Percentiles rank a stretch among this genome's conserved stretches.
phyloP scores from a whole-genome alignment of 2,888 invertebrate species.

The Melipona beecheii region DNA sequence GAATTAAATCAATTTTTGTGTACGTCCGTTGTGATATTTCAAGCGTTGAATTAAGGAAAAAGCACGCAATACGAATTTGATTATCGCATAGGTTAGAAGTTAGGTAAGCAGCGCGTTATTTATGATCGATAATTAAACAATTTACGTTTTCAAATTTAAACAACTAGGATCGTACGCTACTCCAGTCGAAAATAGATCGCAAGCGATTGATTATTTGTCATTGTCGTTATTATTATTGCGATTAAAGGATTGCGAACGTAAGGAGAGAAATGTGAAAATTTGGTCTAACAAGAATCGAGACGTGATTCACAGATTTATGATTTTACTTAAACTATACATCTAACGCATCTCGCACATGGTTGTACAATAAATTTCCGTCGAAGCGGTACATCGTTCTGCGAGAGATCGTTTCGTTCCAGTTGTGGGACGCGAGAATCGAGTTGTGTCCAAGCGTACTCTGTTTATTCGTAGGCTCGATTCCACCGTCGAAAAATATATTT shows the following conservation, averaged over 20 bases:
- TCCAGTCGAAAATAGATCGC: neutral
- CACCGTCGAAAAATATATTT: slow-evolving; percentile 57
- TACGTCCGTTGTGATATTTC: too few species aligned
- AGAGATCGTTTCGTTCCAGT: slow-evolving; percentile 26
- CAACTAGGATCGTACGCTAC: neutral
- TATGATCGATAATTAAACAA: neutral
- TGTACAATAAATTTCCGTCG: slow-evolving; percentile 39
- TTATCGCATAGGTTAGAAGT: neutral
- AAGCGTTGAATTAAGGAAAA: neutral
- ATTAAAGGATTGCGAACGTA: neutral
- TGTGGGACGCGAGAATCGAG: slow-evolving; percentile 28
- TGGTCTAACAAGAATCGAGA: neutral
- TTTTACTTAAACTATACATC: slow-evolving; percentile 50
- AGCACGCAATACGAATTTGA: neutral
- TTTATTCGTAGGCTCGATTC: neutral
- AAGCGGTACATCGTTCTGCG: slow-evolving; percentile 32
- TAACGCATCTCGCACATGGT: slow-evolving; percentile 39
- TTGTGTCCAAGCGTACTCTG: neutral
- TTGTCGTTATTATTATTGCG: neutral
- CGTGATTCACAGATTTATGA: slow-evolving; percentile 35
- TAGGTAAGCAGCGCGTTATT: too few species aligned
- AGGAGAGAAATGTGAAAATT: neutral
- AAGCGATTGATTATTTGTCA: too few species aligned
- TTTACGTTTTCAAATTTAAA: neutral
- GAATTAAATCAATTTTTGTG: neutral